Evolutionary conservation across 2,797 vertebrate species (phyloP).

Genomic region (Anniella stebbinsi): DNA sequence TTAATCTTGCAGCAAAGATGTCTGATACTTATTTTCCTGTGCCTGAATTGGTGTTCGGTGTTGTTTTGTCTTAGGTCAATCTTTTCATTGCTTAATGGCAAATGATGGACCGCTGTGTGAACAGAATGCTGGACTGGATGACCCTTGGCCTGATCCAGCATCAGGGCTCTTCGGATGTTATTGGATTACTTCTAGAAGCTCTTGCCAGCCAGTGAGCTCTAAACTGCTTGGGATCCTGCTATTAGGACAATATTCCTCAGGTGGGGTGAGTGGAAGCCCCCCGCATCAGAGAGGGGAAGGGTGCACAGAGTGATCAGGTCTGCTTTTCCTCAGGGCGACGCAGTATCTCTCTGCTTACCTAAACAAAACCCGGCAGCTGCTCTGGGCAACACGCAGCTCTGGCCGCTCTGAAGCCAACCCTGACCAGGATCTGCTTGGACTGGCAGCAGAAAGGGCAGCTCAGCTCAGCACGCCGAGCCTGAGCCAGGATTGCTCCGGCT

Average conservation of each 20-base stretch:
- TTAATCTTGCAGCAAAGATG: background rate
- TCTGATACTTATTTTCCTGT: background rate
- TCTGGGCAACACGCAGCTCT: background rate
- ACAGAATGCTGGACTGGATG: too few relatives aligned
- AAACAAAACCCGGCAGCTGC: too few relatives aligned
- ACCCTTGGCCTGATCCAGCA: too few relatives aligned
- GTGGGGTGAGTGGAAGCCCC: background rate
- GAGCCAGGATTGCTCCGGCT: background rate
- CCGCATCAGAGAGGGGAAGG: too few relatives aligned
- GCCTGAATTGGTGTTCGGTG: background rate
- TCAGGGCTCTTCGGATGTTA: too few relatives aligned
- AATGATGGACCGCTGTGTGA: background rate
- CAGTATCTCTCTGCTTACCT: too few relatives aligned
- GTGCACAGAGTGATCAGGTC: too few relatives aligned
- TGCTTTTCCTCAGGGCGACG: background rate
- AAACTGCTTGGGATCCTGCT: background rate
- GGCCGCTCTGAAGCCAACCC: background rate
- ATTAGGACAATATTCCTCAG: background rate
- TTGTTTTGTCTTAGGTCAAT: background rate
- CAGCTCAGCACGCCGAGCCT: background rate
- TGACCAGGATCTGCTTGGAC: background rate
- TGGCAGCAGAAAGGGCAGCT: background rate
- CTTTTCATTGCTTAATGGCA: background rate
- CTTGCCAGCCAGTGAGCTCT: background rate
- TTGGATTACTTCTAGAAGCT: background rate